These are phyloP conservation scores for Deilephila porcellus DNA, from an alignment of 2,888 invertebrate genomes.

Conservation along the genomic window DNA sequence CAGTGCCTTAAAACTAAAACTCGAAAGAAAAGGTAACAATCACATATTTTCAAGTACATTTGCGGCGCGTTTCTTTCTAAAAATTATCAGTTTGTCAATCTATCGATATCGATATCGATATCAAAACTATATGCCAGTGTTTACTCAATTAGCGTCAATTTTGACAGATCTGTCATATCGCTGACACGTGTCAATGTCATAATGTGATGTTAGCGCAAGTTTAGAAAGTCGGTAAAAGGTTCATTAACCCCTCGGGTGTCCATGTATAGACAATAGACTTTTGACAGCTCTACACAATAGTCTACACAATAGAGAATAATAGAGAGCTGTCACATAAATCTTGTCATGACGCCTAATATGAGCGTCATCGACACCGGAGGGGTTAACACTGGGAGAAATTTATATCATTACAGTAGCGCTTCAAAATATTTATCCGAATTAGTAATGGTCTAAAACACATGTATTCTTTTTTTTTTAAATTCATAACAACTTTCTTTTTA, in stretches of 20 bases:
- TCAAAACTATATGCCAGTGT: background rate
- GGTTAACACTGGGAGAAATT: background rate
- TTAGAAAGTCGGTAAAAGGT: background rate
- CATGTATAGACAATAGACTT: no score
- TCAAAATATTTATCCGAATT: no score
- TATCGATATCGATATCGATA: background rate
- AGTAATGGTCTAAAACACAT: no score
- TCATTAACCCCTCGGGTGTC: no score
- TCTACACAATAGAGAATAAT: no score
- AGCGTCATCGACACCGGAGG: no score
- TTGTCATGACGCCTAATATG: no score
- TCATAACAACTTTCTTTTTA: no score
- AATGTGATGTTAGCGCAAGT: background rate
- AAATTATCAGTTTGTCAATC: background rate
- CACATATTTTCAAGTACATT: background rate
- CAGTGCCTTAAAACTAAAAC: background rate
- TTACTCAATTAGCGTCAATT: background rate
- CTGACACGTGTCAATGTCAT: background rate
- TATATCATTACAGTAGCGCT: background rate
- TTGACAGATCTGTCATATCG: background rate
- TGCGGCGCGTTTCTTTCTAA: slow-evolving; percentile 1
- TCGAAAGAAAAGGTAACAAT: background rate
- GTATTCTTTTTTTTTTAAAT: no score
- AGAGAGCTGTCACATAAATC: no score
- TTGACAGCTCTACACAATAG: no score